phyloP scores from a whole-genome alignment of 2,888 invertebrate genomes.

The Phyllotreta striolata region DNA sequence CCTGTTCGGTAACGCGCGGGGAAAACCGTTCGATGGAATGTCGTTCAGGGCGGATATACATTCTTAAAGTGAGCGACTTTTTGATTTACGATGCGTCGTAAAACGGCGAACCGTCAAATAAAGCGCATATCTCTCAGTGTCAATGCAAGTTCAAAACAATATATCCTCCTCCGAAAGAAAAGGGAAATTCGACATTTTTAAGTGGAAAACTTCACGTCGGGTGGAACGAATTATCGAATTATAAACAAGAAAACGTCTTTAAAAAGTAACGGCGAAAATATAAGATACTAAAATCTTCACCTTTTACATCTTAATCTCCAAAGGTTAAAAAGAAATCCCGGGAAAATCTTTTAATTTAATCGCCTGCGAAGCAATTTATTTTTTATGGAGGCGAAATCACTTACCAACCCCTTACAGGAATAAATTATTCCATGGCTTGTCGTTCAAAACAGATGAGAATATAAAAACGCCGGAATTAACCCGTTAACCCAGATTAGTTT shows the following conservation, averaged over 20 bases:
- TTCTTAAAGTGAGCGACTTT: slow-evolving; percentile 24
- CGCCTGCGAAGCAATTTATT: slow-evolving; percentile 7
- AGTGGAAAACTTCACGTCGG: too few species aligned
- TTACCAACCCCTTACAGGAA: slow-evolving; percentile 1
- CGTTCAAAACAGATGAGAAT: slow-evolving; percentile 21
- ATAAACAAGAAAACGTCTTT: neutral
- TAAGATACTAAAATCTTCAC: neutral
- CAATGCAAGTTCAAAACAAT: slow-evolving; percentile 21
- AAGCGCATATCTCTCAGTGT: slow-evolving; percentile 20
- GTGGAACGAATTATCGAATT: neutral
- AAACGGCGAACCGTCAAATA: slow-evolving; percentile 24
- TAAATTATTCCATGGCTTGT: slow-evolving; percentile 14
- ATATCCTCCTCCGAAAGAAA: slow-evolving; percentile 1
- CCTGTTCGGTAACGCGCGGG: too few species aligned
- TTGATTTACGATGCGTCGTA: slow-evolving; percentile 27
- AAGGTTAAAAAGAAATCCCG: slow-evolving; percentile 1
- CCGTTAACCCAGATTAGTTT: slow-evolving; percentile 30
- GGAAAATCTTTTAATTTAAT: slow-evolving; percentile 12
- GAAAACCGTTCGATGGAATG: slow-evolving; percentile 11
- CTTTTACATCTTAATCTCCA: neutral
- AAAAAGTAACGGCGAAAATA: too few species aligned
- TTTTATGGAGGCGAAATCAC: slow-evolving; percentile 14
- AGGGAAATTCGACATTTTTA: neutral
- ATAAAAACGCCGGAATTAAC: slow-evolving; percentile 28
- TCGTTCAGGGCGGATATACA: slow-evolving; percentile 10